Evolutionary conservation across 2,888 invertebrate species (phyloP).

Genomic region (Venusia cambrica): DNA sequence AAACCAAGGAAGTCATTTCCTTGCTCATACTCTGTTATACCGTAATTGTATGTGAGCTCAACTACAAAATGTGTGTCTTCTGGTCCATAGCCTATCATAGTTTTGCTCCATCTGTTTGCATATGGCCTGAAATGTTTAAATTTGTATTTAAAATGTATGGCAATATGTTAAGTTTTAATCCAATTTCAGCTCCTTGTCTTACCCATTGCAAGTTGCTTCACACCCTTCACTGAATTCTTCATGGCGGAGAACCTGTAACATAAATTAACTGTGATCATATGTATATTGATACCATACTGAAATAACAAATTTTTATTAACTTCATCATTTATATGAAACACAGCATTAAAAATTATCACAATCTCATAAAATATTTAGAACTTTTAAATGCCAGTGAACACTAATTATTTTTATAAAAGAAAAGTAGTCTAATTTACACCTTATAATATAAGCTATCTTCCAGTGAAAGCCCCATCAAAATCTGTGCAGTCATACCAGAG

Average conservation of each 20-base stretch:
- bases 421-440: too few relatives aligned
- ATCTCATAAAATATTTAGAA: too few relatives aligned
- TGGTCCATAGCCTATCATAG: constrained; percentile 98
- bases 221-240: constrained; percentile 99
- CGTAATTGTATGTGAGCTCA: constrained; percentile 98
- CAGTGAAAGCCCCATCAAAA: too few relatives aligned
- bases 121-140: constrained; percentile 91
- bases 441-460: too few relatives aligned
- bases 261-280: background rate
- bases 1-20: constrained; percentile 97
- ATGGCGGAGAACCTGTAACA: constrained; percentile 91
- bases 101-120: constrained; percentile 98
- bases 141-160: too few relatives aligned
- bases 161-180: background rate
- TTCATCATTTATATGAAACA: too few relatives aligned
- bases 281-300: background rate
- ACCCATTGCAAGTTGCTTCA: constrained; percentile 99
- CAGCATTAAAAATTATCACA: too few relatives aligned
- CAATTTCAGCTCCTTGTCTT: constrained; percentile 32
- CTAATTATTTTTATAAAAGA: too few relatives aligned
- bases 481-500: too few relatives aligned
- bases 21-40: constrained; percentile 90
- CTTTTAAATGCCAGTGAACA: too few relatives aligned
- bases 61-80: constrained; percentile 97
- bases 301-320: too few relatives aligned